Percentiles rank a stretch among this genome's conserved stretches.
These are phyloP conservation scores for Pterophyllum scalare DNA, from an alignment of 2,113 vertebrate species.

Conservation along the genomic window DNA sequence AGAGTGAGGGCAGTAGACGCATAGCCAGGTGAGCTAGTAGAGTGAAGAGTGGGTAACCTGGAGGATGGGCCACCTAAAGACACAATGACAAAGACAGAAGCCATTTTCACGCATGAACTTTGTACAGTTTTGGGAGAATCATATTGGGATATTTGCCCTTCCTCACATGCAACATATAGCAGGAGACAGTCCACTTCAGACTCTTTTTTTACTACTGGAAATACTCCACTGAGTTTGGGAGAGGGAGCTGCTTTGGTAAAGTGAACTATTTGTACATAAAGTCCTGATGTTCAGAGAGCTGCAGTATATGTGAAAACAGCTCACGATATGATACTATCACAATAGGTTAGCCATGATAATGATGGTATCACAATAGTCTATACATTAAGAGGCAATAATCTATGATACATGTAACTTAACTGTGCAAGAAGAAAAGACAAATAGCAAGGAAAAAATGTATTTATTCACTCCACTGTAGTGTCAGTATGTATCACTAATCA, in stretches of 20 bases:
- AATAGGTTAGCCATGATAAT: background rate
- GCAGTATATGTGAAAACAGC: background rate
- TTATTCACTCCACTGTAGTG: background rate
- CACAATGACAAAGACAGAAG: background rate
- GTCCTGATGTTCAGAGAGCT: background rate
- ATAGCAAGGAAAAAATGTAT: rapidly evolving
- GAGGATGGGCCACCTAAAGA: conserved; percentile 93
- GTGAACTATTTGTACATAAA: background rate
- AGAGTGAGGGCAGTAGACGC: conserved; percentile 81
- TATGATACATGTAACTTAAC: background rate
- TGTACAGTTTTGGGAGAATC: background rate
- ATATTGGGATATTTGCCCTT: background rate
- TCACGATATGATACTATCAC: background rate
- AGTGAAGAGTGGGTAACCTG: conserved; percentile 95
- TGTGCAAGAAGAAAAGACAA: background rate
- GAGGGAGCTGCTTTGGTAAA: background rate
- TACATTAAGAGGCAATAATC: background rate
- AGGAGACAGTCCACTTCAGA: background rate
- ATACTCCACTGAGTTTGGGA: background rate
- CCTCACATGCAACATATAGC: background rate
- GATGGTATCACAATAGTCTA: background rate
- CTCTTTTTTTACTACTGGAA: background rate
- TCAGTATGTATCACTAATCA: background rate
- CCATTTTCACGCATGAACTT: background rate
- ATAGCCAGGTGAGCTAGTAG: conserved; percentile 84